A percentile compares a stretch with the other conserved stretches of the same genome.
Evolutionary conservation across 2,888 invertebrate species (phyloP).

Genomic region (Dicycla oo): DNA sequence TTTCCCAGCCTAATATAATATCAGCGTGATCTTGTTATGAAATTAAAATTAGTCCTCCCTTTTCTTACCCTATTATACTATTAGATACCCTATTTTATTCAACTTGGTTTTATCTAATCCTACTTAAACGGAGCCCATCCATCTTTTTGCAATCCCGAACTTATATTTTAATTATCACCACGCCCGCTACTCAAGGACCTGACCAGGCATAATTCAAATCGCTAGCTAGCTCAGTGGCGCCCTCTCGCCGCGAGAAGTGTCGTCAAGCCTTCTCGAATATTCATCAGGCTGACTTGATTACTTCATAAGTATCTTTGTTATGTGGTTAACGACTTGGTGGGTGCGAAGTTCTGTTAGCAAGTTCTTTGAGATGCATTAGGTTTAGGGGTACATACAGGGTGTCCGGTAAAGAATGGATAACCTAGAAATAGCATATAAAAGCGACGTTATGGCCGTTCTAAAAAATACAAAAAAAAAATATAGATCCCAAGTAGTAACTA

Average conservation of each 20-base stretch:
- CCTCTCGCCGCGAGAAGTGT: slow-evolving; percentile 72
- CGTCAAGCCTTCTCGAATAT: slow-evolving; percentile 84
- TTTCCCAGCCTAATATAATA: not conserved
- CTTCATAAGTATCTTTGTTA: slow-evolving; percentile 64
- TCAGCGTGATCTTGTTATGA: not conserved
- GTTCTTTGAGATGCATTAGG: not conserved
- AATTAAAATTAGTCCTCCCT: too few species aligned
- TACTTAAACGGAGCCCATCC: not conserved
- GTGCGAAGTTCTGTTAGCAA: not conserved
- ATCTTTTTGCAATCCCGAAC: slow-evolving; percentile 28
- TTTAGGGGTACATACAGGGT: too few species aligned
- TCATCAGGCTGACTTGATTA: slow-evolving; percentile 83
- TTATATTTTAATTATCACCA: slow-evolving; percentile 70
- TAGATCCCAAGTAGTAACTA: too few species aligned
- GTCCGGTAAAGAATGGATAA: too few species aligned
- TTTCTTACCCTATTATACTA: too few species aligned
- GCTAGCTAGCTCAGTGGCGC: slow-evolving; percentile 76
- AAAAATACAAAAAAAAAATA: too few species aligned
- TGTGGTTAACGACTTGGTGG: slow-evolving; percentile 40
- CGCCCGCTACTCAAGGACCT: slow-evolving; percentile 70
- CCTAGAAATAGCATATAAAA: too few species aligned
- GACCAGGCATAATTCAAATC: slow-evolving; percentile 84
- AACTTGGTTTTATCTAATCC: not conserved
- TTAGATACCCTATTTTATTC: not conserved
- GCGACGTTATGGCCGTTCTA: too few species aligned